A percentile compares a stretch with the other conserved stretches of the same genome.
Evolutionary conservation across 23 tunicate species (phyloP).

Genomic region (Clavelina lepadiformis): DNA sequence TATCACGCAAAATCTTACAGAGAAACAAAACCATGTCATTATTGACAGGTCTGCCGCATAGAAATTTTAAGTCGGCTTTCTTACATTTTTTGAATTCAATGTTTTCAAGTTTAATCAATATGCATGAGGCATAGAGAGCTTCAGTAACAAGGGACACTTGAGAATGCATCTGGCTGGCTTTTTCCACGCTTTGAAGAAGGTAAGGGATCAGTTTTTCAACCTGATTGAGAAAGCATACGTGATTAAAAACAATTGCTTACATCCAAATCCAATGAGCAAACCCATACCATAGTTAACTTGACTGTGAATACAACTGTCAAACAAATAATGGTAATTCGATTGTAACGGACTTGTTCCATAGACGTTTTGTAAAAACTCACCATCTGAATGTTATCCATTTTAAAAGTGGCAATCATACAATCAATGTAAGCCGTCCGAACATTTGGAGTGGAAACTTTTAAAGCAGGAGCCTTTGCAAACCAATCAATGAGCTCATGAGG

Average conservation of each 20-base stretch:
- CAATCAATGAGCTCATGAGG: slow-evolving; percentile 38
- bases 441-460: slow-evolving; percentile 48
- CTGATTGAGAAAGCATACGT: slow-evolving; percentile 20
- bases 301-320: not conserved
- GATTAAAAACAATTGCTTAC: not conserved
- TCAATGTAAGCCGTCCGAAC: slow-evolving; percentile 60
- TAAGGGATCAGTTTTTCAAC: slow-evolving; percentile 34
- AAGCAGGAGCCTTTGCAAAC: slow-evolving; percentile 54
- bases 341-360: not conserved
- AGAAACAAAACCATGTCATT: no score
- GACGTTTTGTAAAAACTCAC: slow-evolving; percentile 14
- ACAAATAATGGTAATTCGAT: not conserved
- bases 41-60: no score
- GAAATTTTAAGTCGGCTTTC: no score
- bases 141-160: slow-evolving; percentile 54
- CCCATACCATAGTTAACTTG: not conserved
- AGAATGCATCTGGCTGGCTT: slow-evolving; percentile 46
- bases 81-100: slow-evolving; percentile 56
- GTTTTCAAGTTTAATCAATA: slow-evolving; percentile 29
- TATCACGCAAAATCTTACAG: no score
- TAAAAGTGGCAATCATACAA: slow-evolving; percentile 34
- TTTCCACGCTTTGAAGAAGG: slow-evolving; percentile 49
- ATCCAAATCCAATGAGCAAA: not conserved
- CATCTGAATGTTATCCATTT: slow-evolving; percentile 40
- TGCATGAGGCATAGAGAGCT: slow-evolving; percentile 49